Percentiles rank a stretch among this genome's conserved stretches.
These are phyloP conservation scores for Carettochelys insculpta DNA, from an alignment of 2,113 vertebrate genomes.

Conservation along the genomic window DNA sequence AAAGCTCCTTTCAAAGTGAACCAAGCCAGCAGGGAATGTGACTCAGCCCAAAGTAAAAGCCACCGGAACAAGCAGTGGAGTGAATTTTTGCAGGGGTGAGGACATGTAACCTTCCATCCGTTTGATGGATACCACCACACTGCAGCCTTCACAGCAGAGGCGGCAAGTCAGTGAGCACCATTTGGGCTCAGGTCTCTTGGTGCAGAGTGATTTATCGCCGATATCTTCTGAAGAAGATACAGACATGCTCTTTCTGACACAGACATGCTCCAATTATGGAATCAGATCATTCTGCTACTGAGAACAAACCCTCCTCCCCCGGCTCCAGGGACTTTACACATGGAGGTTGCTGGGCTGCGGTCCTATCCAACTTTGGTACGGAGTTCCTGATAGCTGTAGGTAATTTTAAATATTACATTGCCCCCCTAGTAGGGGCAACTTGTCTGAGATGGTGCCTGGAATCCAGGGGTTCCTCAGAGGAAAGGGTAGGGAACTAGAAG, in stretches of 20 bases:
- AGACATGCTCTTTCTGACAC: conserved; percentile 28
- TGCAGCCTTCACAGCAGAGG: conserved; percentile 26
- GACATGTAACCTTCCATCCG: conserved; percentile 32
- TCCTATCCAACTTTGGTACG: neutral
- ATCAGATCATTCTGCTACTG: neutral
- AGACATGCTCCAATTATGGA: neutral
- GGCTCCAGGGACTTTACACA: neutral
- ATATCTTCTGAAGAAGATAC: conserved; percentile 1
- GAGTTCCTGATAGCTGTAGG: neutral
- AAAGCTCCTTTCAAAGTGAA: neutral
- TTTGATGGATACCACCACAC: neutral
- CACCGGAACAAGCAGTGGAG: neutral
- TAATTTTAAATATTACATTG: neutral
- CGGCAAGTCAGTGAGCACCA: neutral
- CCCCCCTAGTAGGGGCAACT: neutral
- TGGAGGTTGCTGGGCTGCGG: neutral
- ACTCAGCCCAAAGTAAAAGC: neutral
- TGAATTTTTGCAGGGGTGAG: conserved; percentile 20
- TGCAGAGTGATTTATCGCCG: neutral
- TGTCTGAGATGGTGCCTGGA: neutral
- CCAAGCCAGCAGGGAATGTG: neutral
- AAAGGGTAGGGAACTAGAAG: neutral
- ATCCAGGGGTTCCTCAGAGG: neutral
- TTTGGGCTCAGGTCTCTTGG: conserved; percentile 18
- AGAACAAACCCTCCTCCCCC: neutral